phyloP scores from a whole-genome alignment of 2,797 vertebrate genomes.

The Geotrypetes seraphini region DNA sequence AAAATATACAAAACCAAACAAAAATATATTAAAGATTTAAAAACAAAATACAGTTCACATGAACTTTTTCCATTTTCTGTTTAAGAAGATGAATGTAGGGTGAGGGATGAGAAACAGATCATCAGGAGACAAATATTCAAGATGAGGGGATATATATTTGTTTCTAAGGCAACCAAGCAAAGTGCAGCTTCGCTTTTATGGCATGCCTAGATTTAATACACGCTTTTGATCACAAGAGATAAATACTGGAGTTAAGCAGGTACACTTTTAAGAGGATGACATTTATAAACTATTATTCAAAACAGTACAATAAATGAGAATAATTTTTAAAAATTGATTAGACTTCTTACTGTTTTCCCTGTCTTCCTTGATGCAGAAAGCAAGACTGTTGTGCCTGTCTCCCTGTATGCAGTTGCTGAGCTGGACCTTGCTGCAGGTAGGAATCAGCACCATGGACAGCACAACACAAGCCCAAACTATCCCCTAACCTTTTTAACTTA shows the following conservation, averaged over 20 bases:
- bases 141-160: conserved; percentile 27
- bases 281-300: no score
- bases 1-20: no score
- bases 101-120: conserved; percentile 11
- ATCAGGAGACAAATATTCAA: conserved; percentile 16
- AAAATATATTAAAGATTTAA: no score
- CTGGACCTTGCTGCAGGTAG: not conserved
- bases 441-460: conserved; percentile 73
- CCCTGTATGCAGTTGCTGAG: not conserved
- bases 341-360: no score
- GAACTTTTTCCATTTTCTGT: conserved; percentile 20
- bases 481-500: no score
- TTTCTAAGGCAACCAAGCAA: conserved; percentile 58
- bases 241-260: no score
- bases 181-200: conserved; percentile 30
- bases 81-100: no score
- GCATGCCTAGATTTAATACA: conserved; percentile 17
- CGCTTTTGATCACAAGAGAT: conserved; percentile 13
- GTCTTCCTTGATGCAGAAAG: not conserved
- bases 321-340: no score
- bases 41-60: not conserved
- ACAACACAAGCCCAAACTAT: conserved; percentile 13
- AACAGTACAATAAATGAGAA: no score
- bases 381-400: not conserved
- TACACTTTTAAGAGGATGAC: no score